Evolutionary conservation across 1,140 invertebrate genomes (phyloP), one percentile per base, ranked within the genome.

Genomic region (Holotrichia oblita): DNA sequence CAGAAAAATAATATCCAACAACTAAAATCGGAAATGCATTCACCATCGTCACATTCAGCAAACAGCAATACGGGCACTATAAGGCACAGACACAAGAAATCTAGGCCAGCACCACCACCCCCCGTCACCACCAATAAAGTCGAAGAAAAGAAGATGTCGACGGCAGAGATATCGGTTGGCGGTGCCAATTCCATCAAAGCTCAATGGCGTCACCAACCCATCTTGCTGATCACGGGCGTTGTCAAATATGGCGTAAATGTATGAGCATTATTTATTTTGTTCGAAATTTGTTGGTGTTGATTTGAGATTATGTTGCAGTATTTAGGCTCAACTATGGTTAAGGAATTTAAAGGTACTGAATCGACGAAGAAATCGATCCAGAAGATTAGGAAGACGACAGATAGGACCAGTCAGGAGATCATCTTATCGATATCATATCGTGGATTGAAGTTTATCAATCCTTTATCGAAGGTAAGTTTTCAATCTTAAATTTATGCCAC

Each of bases 331-430:
- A 97, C 96, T 12, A 90, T 95, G 64, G 95, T 99, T 2, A 96
- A 95, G 86, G 96, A 98, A 87, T 90, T 98, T 22, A 91, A 96
- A 82, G 97, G 97, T 12, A 96, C 95, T 0, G 96, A 98, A 85
- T 98, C 97, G 8, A 98, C 96, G 2, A 96, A 96, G 88, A 96
- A 96, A 87, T 97, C 96, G 0, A 99, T 99, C 86, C 93, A 96
- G 85, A 97, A 97, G 87, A 88, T 98, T 80, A 96, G 97, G 88
- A 93, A 93, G 83, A 89, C 91, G 88, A 84, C 91, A 89, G 86
- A 91, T 90, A 85, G 89, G 89, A 88, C 89, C 74, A 91, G 90
- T 42, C 92, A 92, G 4, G 93, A 95, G 80, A 94, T 96, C 22
- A 92, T 93, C 79, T 88, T 98, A 74, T 94, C 95, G 4, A 97